Evolutionary conservation across 2,797 vertebrate genomes (phyloP), one percentile per base, ranked within the genome.

Genomic region (Aplochiton taeniatus): DNA sequence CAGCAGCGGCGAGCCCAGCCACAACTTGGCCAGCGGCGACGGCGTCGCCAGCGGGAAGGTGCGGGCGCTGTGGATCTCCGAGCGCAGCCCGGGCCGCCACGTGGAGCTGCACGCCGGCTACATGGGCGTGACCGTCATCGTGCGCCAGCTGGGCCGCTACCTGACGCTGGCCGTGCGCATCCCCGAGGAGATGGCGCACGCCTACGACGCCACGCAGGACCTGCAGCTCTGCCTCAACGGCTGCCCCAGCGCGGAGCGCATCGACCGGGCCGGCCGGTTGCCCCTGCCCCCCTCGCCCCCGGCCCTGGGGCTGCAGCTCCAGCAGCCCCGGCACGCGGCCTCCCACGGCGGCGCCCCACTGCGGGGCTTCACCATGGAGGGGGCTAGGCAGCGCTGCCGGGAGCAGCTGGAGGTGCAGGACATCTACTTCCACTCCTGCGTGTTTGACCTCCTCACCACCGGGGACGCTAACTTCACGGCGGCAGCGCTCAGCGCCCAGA

Each of bases 391-490:
- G 0, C 95, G 88, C 12, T 98, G 97, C 86, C 92, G 86, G 0
- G 95, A 98, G 84, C 94, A 94, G 86, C 93, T 99, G 80, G 90
- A 95, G 46, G 89, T 95, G 80, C 93, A 90, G 79, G 96, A 99
- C 92, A 96, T 98, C 82, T 99, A 98, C 71, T 99, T 96, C 85
- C 90, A 98, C 80, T 99, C 97, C 0, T 98, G 97, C 13, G 91
- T 98, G 50, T 99, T 99, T 58, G 97, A 98, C 83, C 92, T 98
- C 8, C 94, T 99, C 76, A 98, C 97, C 87, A 98, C 97, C 0
- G 96, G 97, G 0, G 97, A 98, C 0, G 90, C 92, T 68, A 98
- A 98, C 89, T 99, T 98, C 86, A 96, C 96, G 0, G 90, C 93
- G 6, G 95, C 96, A 0, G 96, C 96, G 49, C 92, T 94, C 85